Evolutionary conservation across 2,888 invertebrate species (phyloP), one percentile per base, ranked within the genome.

Genomic region (Achlya flavicornis): DNA sequence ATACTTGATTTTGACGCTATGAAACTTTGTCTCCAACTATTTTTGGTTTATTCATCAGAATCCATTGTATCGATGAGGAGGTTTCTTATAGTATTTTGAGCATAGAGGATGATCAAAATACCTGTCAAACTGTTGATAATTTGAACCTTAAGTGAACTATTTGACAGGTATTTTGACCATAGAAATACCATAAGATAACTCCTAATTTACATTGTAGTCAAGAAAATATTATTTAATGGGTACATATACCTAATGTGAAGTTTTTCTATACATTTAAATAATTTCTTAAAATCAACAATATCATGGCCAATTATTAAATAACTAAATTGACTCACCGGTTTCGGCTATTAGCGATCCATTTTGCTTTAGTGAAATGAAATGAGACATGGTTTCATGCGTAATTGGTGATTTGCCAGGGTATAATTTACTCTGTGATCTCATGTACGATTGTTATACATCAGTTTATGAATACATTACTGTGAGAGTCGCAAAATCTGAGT

Each of bases 401-500:
- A 79, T 84, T 79, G 84, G 86, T 90, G 86, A 87, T 88, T 87
- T 78, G 89, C 90, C 90, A 90, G 92, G 87, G 88, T 89, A 83
- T 81, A 75, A 79, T 76, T 78, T 90, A 89, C 92, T 88, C 93
- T 93, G 94, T 93, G 94, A 94, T 94, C 94, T 94, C 94, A 94
- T 89, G 87, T 88, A 88, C 90, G 91, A 87, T 88, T 90, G 91
- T 89, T 87, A 83, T 77, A 80, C 81, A 81, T 76, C 81, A 79
- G 77, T 83, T 77, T 80, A 75, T 77, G 78, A 82, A 79, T 79
- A 83, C 78, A 79, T 82, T 84, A 78, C 75, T 81, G 80, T 81
- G 78, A 77, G 81, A 79, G 83, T 86, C 84, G 85, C 86, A 86
- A 86, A 84, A 74, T 72, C 58, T 66, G 66, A 69, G 64, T 69